Base-by-base conservation (phyloP, 2,797 vertebrate genomes). In the Megalops cyprinoides region DNA sequence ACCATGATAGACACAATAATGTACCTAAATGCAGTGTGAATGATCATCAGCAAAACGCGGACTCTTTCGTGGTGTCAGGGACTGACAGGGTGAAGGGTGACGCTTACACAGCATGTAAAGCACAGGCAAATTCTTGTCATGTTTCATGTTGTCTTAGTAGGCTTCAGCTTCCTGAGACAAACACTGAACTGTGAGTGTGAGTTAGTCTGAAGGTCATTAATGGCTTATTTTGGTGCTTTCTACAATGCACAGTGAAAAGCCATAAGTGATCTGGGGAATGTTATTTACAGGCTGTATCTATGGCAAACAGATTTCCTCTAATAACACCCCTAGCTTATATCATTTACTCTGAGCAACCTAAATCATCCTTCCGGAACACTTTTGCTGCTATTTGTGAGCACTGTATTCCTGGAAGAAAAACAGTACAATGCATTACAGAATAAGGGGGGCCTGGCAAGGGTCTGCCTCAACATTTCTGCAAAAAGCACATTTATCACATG, bases 231-330 rank as follows among this genome's bases (percentile, higher is more conserved):
- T 69, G 65, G 51, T 42, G 6, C 65, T 39, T 23, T 76, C 28
- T 28, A 76, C 15, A 23, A n/a, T 53, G 25, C 42, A 28, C 44
- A 49, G 9, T 18, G 8, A 20, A 34, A 12, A 7, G 49, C 23
- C n/a, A n/a, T n/a, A 12, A 49, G 49, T n/a, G 1, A 51, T 48
- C 18, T 14, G 10, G 28, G 44, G 34, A 15, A 31, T 14, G 74
- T 15, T 76, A 53, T 53, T 76, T 53, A 76, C 49, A 55, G 48
- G 74, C 74, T 31, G 48, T 76, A 55, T 76, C 74, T 76, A 34
- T 42, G 34, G 56, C 55, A 77, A 58, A 31, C 76, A 60, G 42
- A 77, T 37, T 58, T 77, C 76, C 76, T 77, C 51, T 69, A 39
- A 69, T 69, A 69, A 69, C 34, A 62, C 3, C 58, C 58, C 58